A percentile compares a stretch with the other conserved stretches of the same genome.
phyloP scores from a whole-genome alignment of 2,113 vertebrate species.

The Oryzias javanicus region DNA sequence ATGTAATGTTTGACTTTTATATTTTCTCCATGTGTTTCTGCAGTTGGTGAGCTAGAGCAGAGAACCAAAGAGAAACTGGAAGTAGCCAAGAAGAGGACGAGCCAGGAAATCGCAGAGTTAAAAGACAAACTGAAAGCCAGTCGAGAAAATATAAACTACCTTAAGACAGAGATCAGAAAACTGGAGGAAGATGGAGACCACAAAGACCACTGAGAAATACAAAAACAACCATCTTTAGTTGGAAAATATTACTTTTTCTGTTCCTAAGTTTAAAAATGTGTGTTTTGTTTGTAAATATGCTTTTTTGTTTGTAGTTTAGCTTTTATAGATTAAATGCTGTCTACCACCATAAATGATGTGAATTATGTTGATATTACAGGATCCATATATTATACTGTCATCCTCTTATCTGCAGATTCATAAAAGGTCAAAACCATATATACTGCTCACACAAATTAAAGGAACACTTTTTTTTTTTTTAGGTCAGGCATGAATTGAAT shows the following conservation, averaged over 20 bases:
- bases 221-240: background rate
- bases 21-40: constrained; percentile 3
- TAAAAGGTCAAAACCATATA: no score
- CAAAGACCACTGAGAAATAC: constrained; percentile 86
- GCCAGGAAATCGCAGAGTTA: constrained; percentile 94
- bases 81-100: constrained; percentile 94
- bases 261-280: background rate
- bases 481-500: no score
- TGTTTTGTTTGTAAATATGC: background rate
- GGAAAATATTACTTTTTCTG: background rate
- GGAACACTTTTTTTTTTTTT: no score
- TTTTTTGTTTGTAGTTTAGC: background rate
- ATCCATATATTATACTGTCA: no score
- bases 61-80: constrained; percentile 96
- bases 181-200: constrained; percentile 95
- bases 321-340: background rate
- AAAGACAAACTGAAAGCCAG: constrained; percentile 98
- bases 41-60: constrained; percentile 92
- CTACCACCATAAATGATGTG: no score
- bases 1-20: background rate
- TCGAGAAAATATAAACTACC: constrained; percentile 95
- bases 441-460: no score
- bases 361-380: no score
- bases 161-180: constrained; percentile 94
- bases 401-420: no score